phyloP scores from a whole-genome alignment of 2,888 invertebrate genomes.

The Galerucella nymphaeae region DNA sequence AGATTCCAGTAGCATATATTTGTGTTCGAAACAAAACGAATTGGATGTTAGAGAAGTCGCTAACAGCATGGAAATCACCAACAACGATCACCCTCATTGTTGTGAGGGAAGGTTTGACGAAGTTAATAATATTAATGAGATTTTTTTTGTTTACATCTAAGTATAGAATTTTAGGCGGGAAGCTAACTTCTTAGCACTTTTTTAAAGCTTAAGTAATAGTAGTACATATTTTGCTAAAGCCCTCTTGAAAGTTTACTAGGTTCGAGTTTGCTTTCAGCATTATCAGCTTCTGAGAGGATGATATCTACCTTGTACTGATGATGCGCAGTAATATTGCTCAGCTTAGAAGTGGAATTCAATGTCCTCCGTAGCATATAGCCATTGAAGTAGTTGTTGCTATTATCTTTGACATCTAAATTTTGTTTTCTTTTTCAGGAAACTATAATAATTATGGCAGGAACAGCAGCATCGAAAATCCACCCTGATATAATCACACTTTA shows the following conservation, averaged over 20 bases:
- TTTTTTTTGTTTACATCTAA: neutral
- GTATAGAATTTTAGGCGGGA: neutral
- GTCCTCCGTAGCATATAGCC: too few relatives aligned
- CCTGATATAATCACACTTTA: neutral
- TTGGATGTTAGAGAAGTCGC: neutral
- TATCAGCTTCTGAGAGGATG: too few relatives aligned
- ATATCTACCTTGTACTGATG: too few relatives aligned
- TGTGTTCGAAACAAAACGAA: conserved; percentile 1
- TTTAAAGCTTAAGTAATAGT: too few relatives aligned
- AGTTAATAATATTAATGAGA: conserved; percentile 11
- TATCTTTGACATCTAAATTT: too few relatives aligned
- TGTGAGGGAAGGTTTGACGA: conserved; percentile 18
- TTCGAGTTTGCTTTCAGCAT: too few relatives aligned
- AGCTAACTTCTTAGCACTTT: too few relatives aligned
- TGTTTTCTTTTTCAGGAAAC: neutral
- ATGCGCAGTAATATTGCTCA: too few relatives aligned
- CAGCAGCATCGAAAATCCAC: neutral
- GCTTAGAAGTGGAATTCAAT: too few relatives aligned
- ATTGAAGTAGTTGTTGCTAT: too few relatives aligned
- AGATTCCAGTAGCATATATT: conserved; percentile 11
- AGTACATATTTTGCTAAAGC: too few relatives aligned
- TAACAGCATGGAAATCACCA: neutral
- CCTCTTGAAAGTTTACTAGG: too few relatives aligned
- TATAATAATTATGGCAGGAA: neutral
- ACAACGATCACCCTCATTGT: conserved; percentile 17